A percentile compares a stretch with the other conserved stretches of the same genome.
phyloP scores from a whole-genome alignment of 2,113 vertebrate genomes.

The Plecotus auritus region DNA sequence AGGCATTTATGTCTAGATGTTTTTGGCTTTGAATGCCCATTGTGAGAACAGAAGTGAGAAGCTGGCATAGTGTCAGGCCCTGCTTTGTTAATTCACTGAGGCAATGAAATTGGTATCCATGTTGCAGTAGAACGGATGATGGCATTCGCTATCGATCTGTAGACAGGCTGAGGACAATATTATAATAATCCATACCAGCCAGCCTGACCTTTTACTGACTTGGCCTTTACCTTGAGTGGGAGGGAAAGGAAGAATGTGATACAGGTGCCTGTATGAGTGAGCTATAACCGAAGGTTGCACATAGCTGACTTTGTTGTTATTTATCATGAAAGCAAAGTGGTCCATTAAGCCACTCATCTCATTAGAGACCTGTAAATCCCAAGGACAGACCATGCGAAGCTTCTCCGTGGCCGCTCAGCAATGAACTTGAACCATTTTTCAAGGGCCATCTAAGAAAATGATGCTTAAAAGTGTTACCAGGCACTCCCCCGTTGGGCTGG shows the following conservation, averaged over 20 bases:
- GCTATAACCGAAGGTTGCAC: not conserved
- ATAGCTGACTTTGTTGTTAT: slow-evolving; percentile 55
- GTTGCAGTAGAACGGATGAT: slow-evolving; percentile 73
- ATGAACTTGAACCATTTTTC: not conserved
- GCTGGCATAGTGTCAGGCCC: not conserved
- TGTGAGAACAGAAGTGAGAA: slow-evolving; percentile 29
- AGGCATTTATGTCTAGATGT: not conserved
- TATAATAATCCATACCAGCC: slow-evolving; percentile 73
- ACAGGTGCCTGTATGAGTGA: not conserved
- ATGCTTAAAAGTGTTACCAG: not conserved
- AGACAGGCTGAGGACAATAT: slow-evolving; percentile 64
- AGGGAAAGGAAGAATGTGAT: slow-evolving; percentile 55
- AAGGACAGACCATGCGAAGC: not conserved
- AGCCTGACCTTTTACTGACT: slow-evolving; percentile 72
- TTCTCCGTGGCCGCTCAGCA: not conserved
- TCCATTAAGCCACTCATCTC: slow-evolving; percentile 56
- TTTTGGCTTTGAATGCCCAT: slow-evolving; percentile 17
- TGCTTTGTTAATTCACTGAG: slow-evolving; percentile 7
- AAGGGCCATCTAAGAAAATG: slow-evolving; percentile 6
- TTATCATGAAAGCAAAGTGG: slow-evolving; percentile 55
- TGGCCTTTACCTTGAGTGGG: slow-evolving; percentile 63
- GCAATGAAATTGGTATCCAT: slow-evolving; percentile 65
- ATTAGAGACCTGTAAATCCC: not conserved
- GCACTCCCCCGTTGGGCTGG: too few species aligned
- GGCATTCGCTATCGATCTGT: slow-evolving; percentile 69